phyloP scores from a whole-genome alignment of 2,888 invertebrate species.

The Parasteatoda lunata region DNA sequence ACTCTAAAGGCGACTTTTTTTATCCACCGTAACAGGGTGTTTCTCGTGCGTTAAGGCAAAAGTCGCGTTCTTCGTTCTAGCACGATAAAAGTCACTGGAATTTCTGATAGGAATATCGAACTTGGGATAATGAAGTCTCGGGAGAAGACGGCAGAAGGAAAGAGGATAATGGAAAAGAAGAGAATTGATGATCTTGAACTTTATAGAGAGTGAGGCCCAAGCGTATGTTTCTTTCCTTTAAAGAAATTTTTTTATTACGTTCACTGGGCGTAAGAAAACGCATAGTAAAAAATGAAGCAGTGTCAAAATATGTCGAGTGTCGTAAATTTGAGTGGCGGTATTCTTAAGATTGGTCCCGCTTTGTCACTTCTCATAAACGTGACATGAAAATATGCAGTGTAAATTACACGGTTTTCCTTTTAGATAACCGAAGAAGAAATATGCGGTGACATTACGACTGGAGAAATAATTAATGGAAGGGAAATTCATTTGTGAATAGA shows the following conservation, averaged over 20 bases:
- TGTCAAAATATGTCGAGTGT: neutral
- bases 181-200: slow-evolving; percentile 50
- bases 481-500: no score
- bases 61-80: slow-evolving; percentile 16
- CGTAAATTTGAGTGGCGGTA: slow-evolving; percentile 1
- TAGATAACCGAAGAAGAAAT: no score
- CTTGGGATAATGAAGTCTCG: slow-evolving; percentile 63
- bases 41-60: slow-evolving; percentile 19
- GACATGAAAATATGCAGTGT: no score
- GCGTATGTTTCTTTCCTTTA: slow-evolving; percentile 13
- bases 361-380: neutral
- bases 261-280: neutral
- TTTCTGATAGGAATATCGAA: slow-evolving; percentile 34
- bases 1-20: slow-evolving; percentile 15
- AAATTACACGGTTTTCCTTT: no score
- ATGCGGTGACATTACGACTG: no score
- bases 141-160: slow-evolving; percentile 5
- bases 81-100: slow-evolving; percentile 29
- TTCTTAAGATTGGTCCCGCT: slow-evolving; percentile 26
- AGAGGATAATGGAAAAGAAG: slow-evolving; percentile 22
- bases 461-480: no score
- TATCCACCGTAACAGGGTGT: slow-evolving; percentile 1
- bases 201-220: slow-evolving; percentile 27
- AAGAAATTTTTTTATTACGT: slow-evolving; percentile 15
- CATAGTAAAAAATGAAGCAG: slow-evolving; percentile 11